Base-by-base conservation (phyloP, 2,113 vertebrate genomes). In the Paraplagusia blochii region DNA sequence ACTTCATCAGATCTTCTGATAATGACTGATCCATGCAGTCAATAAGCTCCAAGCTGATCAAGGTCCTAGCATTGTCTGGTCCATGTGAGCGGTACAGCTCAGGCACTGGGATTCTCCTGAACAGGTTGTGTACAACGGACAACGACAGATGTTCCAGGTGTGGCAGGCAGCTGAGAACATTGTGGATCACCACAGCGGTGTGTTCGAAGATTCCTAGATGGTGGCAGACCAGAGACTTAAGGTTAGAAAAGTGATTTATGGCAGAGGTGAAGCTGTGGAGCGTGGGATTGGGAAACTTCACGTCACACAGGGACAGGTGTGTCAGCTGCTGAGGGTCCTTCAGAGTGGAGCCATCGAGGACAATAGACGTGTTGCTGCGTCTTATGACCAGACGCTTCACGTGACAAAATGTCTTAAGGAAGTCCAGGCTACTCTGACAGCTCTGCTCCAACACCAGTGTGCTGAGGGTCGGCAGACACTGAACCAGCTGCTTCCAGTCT, bases 1-100 rank as follows among this genome's bases (percentile, higher is more conserved):
- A n/a, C 10, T 18, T 60, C 79, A 79, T 69, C 0, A 15, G n/a
- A 7, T 76, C 44, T 0, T 34, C 16, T 4, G 75, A 43, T 1
- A 83, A 43, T 8, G 34, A 55, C 8, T 43, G 0, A 40, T 62
- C 17, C 2, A 2, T 19, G 34, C 38, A 79, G 56, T 72, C 34
- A 2, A 83, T 40, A 0, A 88, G 69, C 9, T 88, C 86, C 58
- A 88, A 59, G 65, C 69, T 83, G 57, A 69, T 55, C 55, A 88
- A 18, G 12, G 18, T 13, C 0, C 22, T 2, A 2, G 15, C 4
- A 9, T 7, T 18, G 7, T 40, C 3, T 0, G 17, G 34, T 47
- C 11, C 39, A 5, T 16, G 11, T 22, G 15, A 14, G 1, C 29
- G 9, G 13, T 33, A 2, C 5, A 34, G 44, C 2, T 2, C 5